Evolutionary conservation across 2,888 invertebrate genomes (phyloP).

Genomic region (Gari tellinella): DNA sequence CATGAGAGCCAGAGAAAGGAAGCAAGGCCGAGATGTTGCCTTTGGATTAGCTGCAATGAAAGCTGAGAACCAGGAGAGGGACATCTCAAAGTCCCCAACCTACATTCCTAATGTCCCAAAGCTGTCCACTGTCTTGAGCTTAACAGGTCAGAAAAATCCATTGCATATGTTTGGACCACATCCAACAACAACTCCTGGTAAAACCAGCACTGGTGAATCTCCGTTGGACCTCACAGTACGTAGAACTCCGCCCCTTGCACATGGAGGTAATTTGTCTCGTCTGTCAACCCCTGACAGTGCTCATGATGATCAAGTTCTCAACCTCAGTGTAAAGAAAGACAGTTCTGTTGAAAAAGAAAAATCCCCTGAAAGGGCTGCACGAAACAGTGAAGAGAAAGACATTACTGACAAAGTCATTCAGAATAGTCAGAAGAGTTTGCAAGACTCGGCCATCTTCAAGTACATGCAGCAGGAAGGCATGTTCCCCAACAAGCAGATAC

Average conservation of each 20-base stretch:
- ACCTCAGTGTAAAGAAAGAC: slow-evolving; percentile 87
- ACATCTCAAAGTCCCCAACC: slow-evolving; percentile 63
- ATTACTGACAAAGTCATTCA: slow-evolving; percentile 10
- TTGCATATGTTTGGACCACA: too few species aligned
- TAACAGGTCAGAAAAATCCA: slow-evolving; percentile 19
- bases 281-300: slow-evolving; percentile 55
- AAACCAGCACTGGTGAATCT: slow-evolving; percentile 38
- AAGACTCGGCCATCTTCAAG: slow-evolving; percentile 79
- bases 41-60: slow-evolving; percentile 61
- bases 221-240: slow-evolving; percentile 96
- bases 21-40: slow-evolving; percentile 74
- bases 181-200: background rate
- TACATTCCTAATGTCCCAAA: slow-evolving; percentile 82
- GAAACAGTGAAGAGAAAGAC: slow-evolving; percentile 10
- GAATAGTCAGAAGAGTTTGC: slow-evolving; percentile 51
- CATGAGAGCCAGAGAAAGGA: slow-evolving; percentile 91
- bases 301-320: slow-evolving; percentile 88
- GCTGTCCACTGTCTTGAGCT: background rate
- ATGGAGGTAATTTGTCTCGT: slow-evolving; percentile 60
- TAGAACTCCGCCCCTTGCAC: slow-evolving; percentile 74
- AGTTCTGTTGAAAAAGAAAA: slow-evolving; percentile 38
- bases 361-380: slow-evolving; percentile 17
- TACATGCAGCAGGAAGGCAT: slow-evolving; percentile 82
- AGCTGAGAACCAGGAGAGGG: slow-evolving; percentile 60
- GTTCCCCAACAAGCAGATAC: slow-evolving; percentile 53